Conservation (phyloP, 2,113 vertebrate genomes). For the Lethenteron camtschaticum region DNA sequence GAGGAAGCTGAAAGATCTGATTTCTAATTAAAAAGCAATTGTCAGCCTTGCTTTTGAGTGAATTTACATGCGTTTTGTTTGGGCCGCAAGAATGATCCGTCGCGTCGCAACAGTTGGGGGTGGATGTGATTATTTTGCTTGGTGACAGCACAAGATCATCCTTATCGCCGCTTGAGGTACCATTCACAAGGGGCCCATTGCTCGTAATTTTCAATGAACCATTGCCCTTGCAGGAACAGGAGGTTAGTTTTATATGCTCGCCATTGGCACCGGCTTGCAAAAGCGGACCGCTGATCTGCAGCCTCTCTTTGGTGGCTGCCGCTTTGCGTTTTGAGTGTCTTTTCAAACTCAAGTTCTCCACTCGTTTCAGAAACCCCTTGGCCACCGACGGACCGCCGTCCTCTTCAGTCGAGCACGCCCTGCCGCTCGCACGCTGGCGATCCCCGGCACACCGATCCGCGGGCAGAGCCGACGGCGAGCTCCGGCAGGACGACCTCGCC, state of each 20-base stretch:
- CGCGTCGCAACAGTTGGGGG: too few species aligned
- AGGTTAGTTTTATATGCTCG: not conserved
- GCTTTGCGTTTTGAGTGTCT: constrained; percentile 33
- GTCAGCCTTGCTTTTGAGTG: not conserved
- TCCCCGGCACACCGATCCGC: constrained; percentile 18
- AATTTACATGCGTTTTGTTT: not conserved
- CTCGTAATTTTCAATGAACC: not conserved
- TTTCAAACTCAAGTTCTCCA: constrained; percentile 67
- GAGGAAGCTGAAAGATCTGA: constrained; percentile 67
- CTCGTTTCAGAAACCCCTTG: constrained; percentile 72
- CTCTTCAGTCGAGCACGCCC: too few species aligned
- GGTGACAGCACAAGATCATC: not conserved
- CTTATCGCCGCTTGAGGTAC: not conserved
- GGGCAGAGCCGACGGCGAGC: not conserved
- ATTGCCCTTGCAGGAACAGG: not conserved
- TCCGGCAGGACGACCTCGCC: not conserved
- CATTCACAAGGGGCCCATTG: not conserved
- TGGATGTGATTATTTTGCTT: too few species aligned
- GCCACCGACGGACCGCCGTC: constrained; percentile 16
- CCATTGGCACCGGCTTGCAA: not conserved
- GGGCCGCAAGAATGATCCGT: too few species aligned
- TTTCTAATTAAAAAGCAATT: constrained; percentile 16
- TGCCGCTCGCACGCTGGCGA: constrained; percentile 24
- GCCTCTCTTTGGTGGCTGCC: constrained; percentile 34
- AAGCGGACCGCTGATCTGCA: constrained; percentile 58